Evolutionary conservation across 2,113 vertebrate species (phyloP), one percentile per base, ranked within the genome.

Genomic region (Pandion haliaetus): DNA sequence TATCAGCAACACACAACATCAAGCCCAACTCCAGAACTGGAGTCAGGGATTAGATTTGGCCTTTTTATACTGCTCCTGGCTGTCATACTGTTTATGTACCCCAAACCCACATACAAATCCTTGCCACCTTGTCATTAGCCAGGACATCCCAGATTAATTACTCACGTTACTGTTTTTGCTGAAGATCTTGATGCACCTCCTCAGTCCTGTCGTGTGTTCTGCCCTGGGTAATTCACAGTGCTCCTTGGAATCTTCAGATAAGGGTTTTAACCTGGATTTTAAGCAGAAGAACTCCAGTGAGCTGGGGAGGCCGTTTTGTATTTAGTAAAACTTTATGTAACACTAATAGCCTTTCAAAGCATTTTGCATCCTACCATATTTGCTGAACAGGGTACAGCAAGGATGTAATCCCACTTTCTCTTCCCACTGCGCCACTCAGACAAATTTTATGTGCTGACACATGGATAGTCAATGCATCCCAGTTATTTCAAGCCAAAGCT

Each of bases 181-280:
- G 86, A 97, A 95, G 61, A 5, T 72, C 80, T 96, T 85, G 44
- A 26, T 69, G 58, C 96, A 97, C 28, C 44, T 96, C 58, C 89
- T 96, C 70, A 69, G 76, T 61, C 81, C 88, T 15, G 92, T 82
- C 16, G 6, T 29, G 18, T 77, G 74, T 38, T 96, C 93, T 86
- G 59, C 57, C 42, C 78, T 87, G 21, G 12, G 31, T 50, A 97
- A 52, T 12, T 95, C 19, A 65, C 94, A 97, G 26, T 45, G 14
- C 57, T 96, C 28, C 42, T 47, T 89, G 17, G 0, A 4, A 25
- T 52, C 34, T 85, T 76, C 42, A 25, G 17, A 17, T 32, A 20
- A 36, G 23, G 8, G 29, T 54, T 5, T 18, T 4, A 3, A 38
- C 34, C 88, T 93, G 58, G 7, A 28, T 67, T 57, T 91, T 78